These are phyloP conservation scores for Tympanoctomys barrerae DNA, from an alignment of 2,797 vertebrate genomes.

Conservation along the genomic window DNA sequence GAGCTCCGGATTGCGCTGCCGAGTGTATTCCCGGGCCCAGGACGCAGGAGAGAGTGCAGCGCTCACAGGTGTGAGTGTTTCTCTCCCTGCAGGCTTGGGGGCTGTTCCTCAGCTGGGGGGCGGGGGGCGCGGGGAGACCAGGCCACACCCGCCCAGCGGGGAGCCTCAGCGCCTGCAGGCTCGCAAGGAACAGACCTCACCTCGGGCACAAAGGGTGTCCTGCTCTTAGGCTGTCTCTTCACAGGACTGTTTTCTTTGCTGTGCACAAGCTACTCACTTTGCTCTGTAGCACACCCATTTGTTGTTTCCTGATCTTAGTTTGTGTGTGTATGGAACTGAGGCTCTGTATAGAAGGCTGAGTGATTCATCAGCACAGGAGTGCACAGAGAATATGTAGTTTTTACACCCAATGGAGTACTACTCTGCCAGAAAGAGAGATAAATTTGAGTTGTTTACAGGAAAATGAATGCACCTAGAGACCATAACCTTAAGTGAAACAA, in stretches of 20 bases:
- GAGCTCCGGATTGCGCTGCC: fast-evolving
- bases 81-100: too few relatives aligned
- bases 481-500: background rate
- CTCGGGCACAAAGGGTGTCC: too few relatives aligned
- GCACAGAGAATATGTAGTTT: background rate
- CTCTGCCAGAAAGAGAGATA: background rate
- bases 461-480: background rate
- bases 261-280: background rate
- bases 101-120: background rate
- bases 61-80: background rate
- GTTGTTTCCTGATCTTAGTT: background rate
- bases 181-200: too few relatives aligned
- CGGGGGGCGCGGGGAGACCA: too few relatives aligned
- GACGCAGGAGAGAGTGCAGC: background rate
- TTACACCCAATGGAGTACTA: background rate
- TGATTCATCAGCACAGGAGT: background rate
- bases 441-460: background rate
- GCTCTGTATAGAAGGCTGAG: background rate
- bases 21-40: background rate
- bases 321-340: too few relatives aligned
- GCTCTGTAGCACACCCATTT: too few relatives aligned
- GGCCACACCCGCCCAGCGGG: too few relatives aligned
- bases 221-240: too few relatives aligned
- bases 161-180: too few relatives aligned
- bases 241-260: background rate